Evolutionary conservation across 2,113 vertebrate species (phyloP).

Genomic region (Callithrix jacchus): DNA sequence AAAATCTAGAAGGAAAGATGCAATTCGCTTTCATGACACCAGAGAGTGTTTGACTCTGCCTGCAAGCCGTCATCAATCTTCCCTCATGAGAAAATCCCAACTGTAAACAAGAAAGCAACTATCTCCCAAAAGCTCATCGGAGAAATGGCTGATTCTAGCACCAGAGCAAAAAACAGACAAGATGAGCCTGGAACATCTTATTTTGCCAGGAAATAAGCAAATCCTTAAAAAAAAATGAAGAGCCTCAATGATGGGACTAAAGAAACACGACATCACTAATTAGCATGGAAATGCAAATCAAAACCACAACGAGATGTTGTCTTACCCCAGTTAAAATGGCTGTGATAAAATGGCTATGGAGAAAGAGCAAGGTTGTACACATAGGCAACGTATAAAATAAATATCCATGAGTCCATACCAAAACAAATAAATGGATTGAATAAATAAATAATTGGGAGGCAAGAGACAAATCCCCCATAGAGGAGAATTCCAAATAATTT

Average conservation of each 20-base stretch:
- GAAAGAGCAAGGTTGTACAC: background rate
- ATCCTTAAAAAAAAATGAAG: background rate
- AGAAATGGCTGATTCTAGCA: background rate
- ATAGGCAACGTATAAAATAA: background rate
- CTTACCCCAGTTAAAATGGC: background rate
- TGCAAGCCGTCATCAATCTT: background rate
- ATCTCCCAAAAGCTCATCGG: background rate
- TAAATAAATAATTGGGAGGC: background rate
- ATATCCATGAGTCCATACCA: background rate
- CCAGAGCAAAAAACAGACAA: background rate
- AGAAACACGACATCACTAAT: background rate
- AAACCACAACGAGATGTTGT: background rate
- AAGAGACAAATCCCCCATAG: background rate
- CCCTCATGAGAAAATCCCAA: background rate
- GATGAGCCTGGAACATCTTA: background rate
- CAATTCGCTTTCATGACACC: background rate
- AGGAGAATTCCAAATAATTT: background rate
- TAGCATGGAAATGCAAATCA: background rate
- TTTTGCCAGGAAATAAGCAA: background rate
- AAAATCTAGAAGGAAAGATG: background rate
- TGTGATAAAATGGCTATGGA: background rate
- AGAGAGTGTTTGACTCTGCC: background rate
- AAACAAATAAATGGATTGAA: background rate
- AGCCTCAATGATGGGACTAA: background rate
- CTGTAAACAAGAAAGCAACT: background rate